Evolutionary conservation across 2,113 vertebrate genomes (phyloP).

Genomic region (Coreoperca whiteheadi): DNA sequence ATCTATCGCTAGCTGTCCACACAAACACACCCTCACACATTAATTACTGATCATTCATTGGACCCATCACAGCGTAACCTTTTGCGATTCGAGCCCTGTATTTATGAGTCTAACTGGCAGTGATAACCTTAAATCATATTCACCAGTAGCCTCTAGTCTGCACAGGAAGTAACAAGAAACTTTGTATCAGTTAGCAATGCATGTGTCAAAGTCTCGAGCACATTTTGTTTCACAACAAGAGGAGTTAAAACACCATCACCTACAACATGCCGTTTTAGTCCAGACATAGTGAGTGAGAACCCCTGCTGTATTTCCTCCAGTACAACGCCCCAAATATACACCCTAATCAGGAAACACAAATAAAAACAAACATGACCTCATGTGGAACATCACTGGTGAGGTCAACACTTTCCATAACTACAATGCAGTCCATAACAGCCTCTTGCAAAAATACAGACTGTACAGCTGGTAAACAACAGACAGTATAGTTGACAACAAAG

Average conservation of each 20-base stretch:
- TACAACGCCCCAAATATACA: background rate
- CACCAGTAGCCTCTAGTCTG: background rate
- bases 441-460: background rate
- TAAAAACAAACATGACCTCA: constrained; percentile 30
- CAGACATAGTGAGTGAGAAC: constrained; percentile 16
- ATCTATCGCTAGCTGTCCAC: background rate
- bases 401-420: constrained; percentile 19
- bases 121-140: background rate
- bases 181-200: background rate
- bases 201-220: background rate
- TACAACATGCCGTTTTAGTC: background rate
- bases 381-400: constrained; percentile 3
- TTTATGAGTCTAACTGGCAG: background rate
- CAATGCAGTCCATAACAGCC: background rate
- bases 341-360: constrained; percentile 27
- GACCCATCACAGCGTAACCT: background rate
- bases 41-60: background rate
- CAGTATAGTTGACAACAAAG: background rate
- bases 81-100: background rate
- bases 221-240: background rate
- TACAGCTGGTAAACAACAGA: background rate
- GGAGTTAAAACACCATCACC: background rate
- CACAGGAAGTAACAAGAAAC: background rate
- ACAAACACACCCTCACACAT: background rate
- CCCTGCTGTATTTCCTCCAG: background rate